Conservation (phyloP, 2,113 vertebrate species). For the Micromys minutus region DNA sequence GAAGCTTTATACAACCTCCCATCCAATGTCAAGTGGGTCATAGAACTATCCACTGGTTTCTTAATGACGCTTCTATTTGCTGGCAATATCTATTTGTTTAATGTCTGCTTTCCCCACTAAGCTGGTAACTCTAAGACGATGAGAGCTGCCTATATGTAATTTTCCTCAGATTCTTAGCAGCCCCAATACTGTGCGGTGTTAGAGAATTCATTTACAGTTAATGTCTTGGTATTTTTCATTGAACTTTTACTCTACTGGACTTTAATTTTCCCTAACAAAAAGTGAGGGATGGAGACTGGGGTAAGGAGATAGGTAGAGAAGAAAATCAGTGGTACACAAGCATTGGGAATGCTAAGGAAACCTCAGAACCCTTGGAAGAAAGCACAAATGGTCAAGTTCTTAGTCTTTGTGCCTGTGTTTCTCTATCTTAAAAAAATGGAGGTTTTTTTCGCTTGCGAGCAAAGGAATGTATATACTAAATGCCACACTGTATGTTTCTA, state of each 20-base stretch:
- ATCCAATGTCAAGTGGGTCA: slow-evolving; percentile 15
- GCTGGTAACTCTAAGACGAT: neutral
- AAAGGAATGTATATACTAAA: slow-evolving; percentile 99
- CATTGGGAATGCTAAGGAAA: neutral
- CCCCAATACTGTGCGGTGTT: neutral
- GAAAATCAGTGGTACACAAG: neutral
- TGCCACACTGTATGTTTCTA: slow-evolving; percentile 98
- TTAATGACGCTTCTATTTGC: neutral
- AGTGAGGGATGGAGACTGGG: neutral
- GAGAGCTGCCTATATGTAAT: neutral
- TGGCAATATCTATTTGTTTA: neutral
- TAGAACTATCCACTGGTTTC: slow-evolving; percentile 18
- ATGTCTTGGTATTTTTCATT: neutral
- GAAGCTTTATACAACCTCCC: neutral
- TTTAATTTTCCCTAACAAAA: neutral
- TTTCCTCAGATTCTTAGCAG: neutral
- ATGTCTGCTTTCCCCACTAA: neutral
- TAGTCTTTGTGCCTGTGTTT: neutral
- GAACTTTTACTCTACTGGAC: neutral
- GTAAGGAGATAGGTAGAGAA: neutral
- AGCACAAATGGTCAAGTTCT: neutral
- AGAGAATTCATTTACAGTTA: neutral
- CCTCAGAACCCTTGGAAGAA: neutral
- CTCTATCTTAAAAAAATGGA: neutral
- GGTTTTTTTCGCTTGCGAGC: slow-evolving; percentile 93